A percentile compares a stretch with the other conserved stretches of the same genome.
Evolutionary conservation across 2,113 vertebrate species (phyloP).

Genomic region (Sarotherodon lohbergeri): DNA sequence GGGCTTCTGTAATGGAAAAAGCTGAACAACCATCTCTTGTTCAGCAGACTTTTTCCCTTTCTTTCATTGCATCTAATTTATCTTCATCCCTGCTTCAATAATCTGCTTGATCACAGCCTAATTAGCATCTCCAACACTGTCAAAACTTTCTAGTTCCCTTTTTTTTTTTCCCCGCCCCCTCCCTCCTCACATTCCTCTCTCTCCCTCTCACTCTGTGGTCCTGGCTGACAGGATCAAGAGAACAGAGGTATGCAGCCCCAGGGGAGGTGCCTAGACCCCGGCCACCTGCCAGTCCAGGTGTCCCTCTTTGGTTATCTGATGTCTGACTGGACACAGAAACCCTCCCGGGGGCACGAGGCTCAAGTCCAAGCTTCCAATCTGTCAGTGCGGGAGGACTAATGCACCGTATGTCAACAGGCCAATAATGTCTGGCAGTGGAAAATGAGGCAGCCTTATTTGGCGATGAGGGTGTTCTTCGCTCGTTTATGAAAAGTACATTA

Average conservation of each 20-base stretch:
- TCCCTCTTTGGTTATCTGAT: constrained; percentile 51
- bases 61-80: background rate
- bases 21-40: background rate
- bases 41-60: background rate
- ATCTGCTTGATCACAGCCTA: background rate
- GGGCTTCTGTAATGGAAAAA: background rate
- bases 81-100: background rate
- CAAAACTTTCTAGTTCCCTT: constrained; percentile 29
- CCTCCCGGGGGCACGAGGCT: constrained; percentile 11
- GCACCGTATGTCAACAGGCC: constrained; percentile 52
- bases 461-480: background rate
- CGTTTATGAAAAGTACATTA: constrained; percentile 13
- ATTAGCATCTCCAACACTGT: constrained; percentile 33
- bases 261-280: constrained; percentile 39
- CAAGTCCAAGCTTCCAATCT: constrained; percentile 38
- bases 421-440: constrained; percentile 25
- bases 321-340: constrained; percentile 52
- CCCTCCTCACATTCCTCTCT: constrained; percentile 42
- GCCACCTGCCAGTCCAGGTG: constrained; percentile 70
- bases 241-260: constrained; percentile 54
- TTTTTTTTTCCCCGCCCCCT: background rate
- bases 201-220: constrained; percentile 20
- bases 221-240: constrained; percentile 47
- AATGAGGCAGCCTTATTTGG: constrained; percentile 45
- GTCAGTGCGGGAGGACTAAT: constrained; percentile 46